Percentiles rank a stretch among this genome's conserved stretches.
phyloP scores from a whole-genome alignment of 2,888 invertebrate species.

The Pheosia gnoma region DNA sequence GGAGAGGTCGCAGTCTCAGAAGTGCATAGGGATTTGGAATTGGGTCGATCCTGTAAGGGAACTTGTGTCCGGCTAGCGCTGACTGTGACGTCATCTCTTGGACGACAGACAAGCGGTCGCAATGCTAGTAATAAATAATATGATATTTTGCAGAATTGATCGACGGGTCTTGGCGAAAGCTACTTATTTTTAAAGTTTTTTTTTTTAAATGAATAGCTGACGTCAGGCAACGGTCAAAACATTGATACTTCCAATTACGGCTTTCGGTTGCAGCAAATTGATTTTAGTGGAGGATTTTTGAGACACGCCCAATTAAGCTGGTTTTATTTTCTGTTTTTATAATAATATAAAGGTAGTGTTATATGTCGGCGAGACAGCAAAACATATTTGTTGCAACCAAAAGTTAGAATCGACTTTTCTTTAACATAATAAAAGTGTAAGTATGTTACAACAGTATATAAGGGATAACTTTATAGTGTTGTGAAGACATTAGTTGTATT shows the following conservation, averaged over 20 bases:
- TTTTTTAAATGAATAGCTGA: not conserved
- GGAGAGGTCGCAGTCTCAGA: not conserved
- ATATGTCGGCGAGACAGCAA: not conserved
- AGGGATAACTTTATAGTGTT: conserved; percentile 37
- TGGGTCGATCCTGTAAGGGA: not conserved
- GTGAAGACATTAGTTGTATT: conserved; percentile 38
- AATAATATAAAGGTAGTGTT: not conserved
- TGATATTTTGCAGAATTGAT: not conserved
- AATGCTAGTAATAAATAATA: too few species aligned
- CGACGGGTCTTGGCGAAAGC: not conserved
- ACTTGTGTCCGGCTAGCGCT: too few species aligned
- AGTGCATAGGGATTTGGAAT: not conserved
- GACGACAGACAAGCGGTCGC: too few species aligned
- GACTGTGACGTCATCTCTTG: too few species aligned
- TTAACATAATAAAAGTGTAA: conserved; percentile 21
- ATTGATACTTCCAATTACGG: conserved; percentile 40
- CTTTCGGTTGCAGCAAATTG: conserved; percentile 30
- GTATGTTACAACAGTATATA: conserved; percentile 23
- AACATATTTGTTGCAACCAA: conserved; percentile 22
- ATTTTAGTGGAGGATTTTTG: not conserved
- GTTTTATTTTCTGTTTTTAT: not conserved
- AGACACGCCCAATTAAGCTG: not conserved
- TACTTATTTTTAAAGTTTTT: not conserved
- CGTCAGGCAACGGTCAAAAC: conserved; percentile 3
- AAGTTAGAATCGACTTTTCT: conserved; percentile 8